Evolutionary conservation across 2,888 invertebrate species (phyloP).

Genomic region (Sinotaia quadrata): DNA sequence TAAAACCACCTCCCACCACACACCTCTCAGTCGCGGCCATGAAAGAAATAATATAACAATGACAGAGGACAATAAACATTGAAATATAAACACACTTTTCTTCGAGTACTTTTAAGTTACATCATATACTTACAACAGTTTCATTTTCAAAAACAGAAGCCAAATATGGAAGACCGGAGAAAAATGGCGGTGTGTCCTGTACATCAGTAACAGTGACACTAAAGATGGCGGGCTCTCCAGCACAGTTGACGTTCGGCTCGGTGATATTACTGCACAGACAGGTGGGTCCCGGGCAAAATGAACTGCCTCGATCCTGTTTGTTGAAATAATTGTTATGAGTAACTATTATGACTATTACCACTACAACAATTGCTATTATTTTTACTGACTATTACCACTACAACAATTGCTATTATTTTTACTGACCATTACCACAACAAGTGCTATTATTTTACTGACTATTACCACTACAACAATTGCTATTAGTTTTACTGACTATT

Average conservation of each 20-base stretch:
- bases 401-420: too few relatives aligned
- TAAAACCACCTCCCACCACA: too few relatives aligned
- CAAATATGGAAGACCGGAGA: slow-evolving; percentile 88
- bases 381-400: too few relatives aligned
- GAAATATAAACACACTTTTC: not conserved
- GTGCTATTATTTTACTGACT: too few relatives aligned
- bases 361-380: too few relatives aligned
- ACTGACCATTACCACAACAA: too few relatives aligned
- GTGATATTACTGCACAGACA: slow-evolving; percentile 29
- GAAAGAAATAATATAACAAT: not conserved
- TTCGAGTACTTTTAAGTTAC: not conserved
- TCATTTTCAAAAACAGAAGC: slow-evolving; percentile 86
- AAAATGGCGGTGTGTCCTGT: slow-evolving; percentile 93
- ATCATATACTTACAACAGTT: slow-evolving; percentile 74
- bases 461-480: too few relatives aligned
- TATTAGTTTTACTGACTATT: too few relatives aligned
- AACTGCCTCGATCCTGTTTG: slow-evolving; percentile 30
- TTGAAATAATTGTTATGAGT: too few relatives aligned
- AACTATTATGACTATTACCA: too few relatives aligned
- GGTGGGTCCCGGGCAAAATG: slow-evolving; percentile 26
- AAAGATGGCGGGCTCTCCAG: slow-evolving; percentile 80
- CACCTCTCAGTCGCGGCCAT: too few relatives aligned
- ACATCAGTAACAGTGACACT: slow-evolving; percentile 91
- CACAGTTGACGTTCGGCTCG: slow-evolving; percentile 45
- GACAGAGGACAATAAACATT: not conserved